Percentiles rank a stretch among this genome's conserved stretches.
Evolutionary conservation across 2,797 vertebrate genomes (phyloP).

Genomic region (Epinephelus malabaricus): DNA sequence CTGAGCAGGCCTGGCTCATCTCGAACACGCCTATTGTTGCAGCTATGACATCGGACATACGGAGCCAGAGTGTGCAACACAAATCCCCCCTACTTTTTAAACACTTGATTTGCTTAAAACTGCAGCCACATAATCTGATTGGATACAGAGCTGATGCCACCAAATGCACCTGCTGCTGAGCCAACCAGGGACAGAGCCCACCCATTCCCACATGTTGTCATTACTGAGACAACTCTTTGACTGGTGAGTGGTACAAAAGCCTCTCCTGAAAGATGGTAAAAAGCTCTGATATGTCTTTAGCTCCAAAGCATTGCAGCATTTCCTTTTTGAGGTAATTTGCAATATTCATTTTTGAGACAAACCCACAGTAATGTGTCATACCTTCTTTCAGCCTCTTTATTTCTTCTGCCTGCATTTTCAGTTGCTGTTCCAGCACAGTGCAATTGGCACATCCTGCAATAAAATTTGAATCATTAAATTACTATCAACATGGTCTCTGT

Average conservation of each 20-base stretch:
- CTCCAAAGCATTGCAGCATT: neutral
- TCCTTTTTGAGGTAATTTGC: neutral
- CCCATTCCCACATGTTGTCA: neutral
- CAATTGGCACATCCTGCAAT: constrained; percentile 75
- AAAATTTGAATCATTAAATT: constrained; percentile 13
- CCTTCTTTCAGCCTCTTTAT: constrained; percentile 68
- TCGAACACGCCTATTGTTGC: too few relatives aligned
- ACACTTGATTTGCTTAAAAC: too few relatives aligned
- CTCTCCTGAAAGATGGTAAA: neutral
- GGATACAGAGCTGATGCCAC: too few relatives aligned
- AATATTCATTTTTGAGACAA: neutral
- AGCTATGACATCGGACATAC: too few relatives aligned
- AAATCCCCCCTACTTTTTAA: too few relatives aligned
- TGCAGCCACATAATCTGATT: too few relatives aligned
- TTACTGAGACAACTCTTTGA: neutral
- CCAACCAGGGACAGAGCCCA: too few relatives aligned
- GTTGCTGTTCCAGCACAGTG: constrained; percentile 48
- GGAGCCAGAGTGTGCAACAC: too few relatives aligned
- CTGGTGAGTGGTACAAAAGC: neutral
- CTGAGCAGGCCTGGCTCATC: too few relatives aligned
- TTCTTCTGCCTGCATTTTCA: constrained; percentile 56
- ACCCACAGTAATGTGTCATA: constrained; percentile 29
- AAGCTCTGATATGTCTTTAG: neutral
- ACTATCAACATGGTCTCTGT: neutral
- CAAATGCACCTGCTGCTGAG: too few relatives aligned